These are phyloP conservation scores for Pterocles burchelli DNA, from an alignment of 2,113 vertebrate species.

Conservation along the genomic window DNA sequence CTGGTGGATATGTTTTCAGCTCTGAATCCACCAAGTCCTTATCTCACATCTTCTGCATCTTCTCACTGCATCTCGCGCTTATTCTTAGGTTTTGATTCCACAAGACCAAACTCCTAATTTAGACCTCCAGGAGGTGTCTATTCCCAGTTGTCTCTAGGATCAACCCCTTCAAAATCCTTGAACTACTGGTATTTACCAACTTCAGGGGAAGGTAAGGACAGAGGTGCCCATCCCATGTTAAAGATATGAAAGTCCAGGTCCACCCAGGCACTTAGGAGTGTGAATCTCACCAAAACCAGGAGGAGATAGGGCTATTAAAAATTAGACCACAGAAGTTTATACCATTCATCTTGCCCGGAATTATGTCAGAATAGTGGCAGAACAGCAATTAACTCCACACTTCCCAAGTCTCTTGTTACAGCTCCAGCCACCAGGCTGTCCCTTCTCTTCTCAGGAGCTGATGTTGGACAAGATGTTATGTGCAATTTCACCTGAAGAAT, in stretches of 20 bases:
- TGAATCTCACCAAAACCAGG: not conserved
- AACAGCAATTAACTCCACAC: not conserved
- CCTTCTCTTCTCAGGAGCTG: not conserved
- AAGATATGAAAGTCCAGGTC: not conserved
- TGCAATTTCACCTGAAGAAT: not conserved
- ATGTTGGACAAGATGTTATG: not conserved
- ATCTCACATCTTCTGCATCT: not conserved
- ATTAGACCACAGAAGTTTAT: not conserved
- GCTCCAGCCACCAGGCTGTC: not conserved
- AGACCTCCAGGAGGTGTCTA: not conserved
- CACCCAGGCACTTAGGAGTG: not conserved
- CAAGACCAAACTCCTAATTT: not conserved
- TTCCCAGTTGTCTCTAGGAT: not conserved
- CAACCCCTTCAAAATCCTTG: not conserved
- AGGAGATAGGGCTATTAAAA: not conserved
- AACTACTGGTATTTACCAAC: not conserved
- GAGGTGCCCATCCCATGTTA: not conserved
- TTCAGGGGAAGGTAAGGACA: not conserved
- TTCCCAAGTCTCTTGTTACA: not conserved
- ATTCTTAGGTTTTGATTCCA: not conserved
- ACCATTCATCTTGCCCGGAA: not conserved
- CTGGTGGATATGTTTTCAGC: not conserved
- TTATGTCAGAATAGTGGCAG: not conserved
- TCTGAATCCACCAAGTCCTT: not conserved
- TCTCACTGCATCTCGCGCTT: not conserved